Evolutionary conservation across 2,888 invertebrate genomes (phyloP), one percentile per base, ranked within the genome.

Genomic region (Protophormia terraenovae): DNA sequence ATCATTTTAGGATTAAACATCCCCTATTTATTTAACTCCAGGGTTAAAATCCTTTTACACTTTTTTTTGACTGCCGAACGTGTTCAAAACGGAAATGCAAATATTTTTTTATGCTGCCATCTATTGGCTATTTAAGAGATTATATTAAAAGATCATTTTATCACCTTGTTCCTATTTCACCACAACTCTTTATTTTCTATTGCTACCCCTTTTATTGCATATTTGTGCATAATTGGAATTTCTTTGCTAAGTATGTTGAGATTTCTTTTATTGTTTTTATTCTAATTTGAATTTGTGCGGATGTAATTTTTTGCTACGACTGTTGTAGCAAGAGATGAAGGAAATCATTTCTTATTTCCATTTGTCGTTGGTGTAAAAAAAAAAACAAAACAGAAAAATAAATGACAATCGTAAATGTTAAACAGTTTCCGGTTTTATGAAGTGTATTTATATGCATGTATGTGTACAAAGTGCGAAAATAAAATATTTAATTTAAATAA

Each of bases 251-350:
- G n/a, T n/a, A 55, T 22, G 66, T 50, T 62, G 10, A 50, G 69
- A 71, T 62, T 76, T 58, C 62, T 38, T 60, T 64, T 67, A 19
- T 69, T 80, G n/a, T 69, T 16, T 64, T 50, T 53, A 80, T 84
- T 84, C 84, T 77, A 67, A 84, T 84, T 81, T 73, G 84, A 84
- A 84, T 81, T 16, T 77, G 32, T 67, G 60, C 84, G 80, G 80
- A 84, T 80, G 76, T 79, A 78, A 53, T 38, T n/a, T 71, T 12
- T 45, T 45, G 29, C 22, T 32, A 22, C 47, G 14, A 24, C 35
- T 53, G 22, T 73, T 73, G 76, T 62, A 72, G 80, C 71, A 35
- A 47, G 41, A 84, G n/a, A 32, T 45, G 55, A 84, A 76, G 84
- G 80, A 84, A 84, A 77, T 81, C 60, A 50, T 81, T 79, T 75